Conservation (phyloP, 2,888 invertebrate genomes). For the Ceramica pisi region DNA sequence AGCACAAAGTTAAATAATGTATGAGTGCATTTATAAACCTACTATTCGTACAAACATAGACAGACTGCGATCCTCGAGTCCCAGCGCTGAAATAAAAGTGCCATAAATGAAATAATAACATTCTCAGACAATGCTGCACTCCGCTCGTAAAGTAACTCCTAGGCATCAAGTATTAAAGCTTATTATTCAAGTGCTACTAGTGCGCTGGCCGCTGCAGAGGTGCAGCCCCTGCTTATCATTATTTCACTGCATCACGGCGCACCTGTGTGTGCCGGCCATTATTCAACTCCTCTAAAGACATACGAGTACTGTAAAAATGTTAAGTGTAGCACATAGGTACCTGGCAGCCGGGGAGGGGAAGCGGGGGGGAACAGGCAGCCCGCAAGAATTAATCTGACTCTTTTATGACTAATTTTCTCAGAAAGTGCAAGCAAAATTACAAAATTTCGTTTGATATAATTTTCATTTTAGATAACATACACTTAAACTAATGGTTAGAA, state of each 20-base stretch:
- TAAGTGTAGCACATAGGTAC: not conserved
- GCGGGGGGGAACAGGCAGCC: not conserved
- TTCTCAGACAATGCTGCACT: slow-evolving; percentile 17
- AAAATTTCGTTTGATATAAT: no score
- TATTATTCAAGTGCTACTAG: slow-evolving; percentile 19
- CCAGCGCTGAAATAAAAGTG: slow-evolving; percentile 14
- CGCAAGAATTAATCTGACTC: not conserved
- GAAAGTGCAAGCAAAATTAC: not conserved
- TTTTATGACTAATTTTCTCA: not conserved
- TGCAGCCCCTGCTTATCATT: slow-evolving; percentile 38
- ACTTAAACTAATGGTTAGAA: no score
- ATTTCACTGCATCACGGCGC: slow-evolving; percentile 27
- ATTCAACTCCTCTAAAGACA: slow-evolving; percentile 21
- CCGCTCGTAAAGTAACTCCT: slow-evolving; percentile 41
- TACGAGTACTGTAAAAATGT: slow-evolving; percentile 2
- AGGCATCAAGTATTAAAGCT: slow-evolving; percentile 47
- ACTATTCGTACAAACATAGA: not conserved
- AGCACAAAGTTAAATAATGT: not conserved
- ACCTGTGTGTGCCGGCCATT: slow-evolving; percentile 10
- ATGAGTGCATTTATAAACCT: not conserved
- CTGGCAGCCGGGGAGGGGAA: no score
- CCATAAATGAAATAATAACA: slow-evolving; percentile 25
- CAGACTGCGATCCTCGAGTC: not conserved
- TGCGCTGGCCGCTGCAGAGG: slow-evolving; percentile 22
- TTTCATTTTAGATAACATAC: no score